These are phyloP conservation scores for Vesta saturnalis DNA, from an alignment of 2,888 invertebrate species.

Conservation along the genomic window DNA sequence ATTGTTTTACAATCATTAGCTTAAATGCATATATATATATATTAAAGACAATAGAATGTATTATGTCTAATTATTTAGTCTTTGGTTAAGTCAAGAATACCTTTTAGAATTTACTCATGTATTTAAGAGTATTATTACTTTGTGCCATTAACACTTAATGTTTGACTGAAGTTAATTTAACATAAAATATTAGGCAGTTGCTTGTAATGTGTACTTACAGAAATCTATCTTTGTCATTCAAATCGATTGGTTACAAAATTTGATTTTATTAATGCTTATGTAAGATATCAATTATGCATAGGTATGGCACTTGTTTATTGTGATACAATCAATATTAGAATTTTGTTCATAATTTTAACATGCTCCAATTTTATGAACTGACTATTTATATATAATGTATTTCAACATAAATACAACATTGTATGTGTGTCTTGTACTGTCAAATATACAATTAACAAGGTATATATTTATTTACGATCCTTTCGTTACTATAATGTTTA, in stretches of 20 bases:
- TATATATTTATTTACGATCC: neutral
- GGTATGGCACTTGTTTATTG: constrained; percentile 58
- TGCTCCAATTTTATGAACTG: constrained; percentile 56
- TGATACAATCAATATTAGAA: constrained; percentile 55
- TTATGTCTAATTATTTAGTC: constrained; percentile 29
- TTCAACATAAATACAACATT: constrained; percentile 51
- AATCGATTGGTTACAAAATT: constrained; percentile 13
- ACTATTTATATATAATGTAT: constrained; percentile 55
- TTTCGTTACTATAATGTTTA: neutral
- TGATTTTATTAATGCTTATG: constrained; percentile 36
- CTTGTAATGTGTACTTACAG: constrained; percentile 26
- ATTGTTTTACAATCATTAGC: neutral
- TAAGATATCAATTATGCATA: constrained; percentile 41
- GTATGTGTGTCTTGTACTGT: constrained; percentile 54
- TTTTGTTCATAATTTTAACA: constrained; percentile 39
- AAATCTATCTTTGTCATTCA: neutral
- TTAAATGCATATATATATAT: constrained; percentile 4
- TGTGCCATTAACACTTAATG: constrained; percentile 51
- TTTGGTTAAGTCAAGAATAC: constrained; percentile 48
- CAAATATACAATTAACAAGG: constrained; percentile 48
- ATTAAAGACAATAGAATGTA: constrained; percentile 38
- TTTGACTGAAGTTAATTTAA: constrained; percentile 31
- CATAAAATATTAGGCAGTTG: constrained; percentile 19
- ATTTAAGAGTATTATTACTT: constrained; percentile 48
- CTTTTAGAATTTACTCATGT: constrained; percentile 45